phyloP scores from a whole-genome alignment of 53 echinoderm and acorn worm genomes.

The Apostichopus leukothele region DNA sequence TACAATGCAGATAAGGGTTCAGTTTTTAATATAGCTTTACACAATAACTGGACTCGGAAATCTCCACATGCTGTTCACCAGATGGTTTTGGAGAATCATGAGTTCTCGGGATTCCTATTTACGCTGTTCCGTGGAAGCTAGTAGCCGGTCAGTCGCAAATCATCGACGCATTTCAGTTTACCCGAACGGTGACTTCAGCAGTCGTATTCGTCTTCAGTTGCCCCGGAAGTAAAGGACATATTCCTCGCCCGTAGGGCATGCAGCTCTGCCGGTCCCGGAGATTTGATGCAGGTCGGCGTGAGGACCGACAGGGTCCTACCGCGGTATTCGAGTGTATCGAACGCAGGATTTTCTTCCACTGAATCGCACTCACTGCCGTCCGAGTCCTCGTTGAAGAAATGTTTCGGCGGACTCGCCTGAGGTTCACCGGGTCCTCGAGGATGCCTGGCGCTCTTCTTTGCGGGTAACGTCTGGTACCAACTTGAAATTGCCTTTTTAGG shows the following conservation, averaged over 20 bases:
- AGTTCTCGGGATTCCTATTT: too few relatives aligned
- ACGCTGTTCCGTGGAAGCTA: too few relatives aligned
- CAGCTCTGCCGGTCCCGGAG: constrained; percentile 13
- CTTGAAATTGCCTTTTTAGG: constrained; percentile 13
- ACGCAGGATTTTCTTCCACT: constrained; percentile 24
- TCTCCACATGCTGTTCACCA: too few relatives aligned
- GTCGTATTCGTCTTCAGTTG: constrained; percentile 57
- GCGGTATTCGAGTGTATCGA: constrained; percentile 57
- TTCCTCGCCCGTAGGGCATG: constrained; percentile 52
- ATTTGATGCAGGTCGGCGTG: constrained; percentile 56
- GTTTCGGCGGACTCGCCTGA: constrained; percentile 27
- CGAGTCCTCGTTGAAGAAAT: constrained; percentile 42
- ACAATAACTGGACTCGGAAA: too few relatives aligned
- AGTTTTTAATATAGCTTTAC: too few relatives aligned
- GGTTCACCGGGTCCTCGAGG: constrained; percentile 49
- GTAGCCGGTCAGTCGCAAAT: not conserved
- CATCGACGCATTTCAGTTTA: not conserved
- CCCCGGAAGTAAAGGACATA: constrained; percentile 80
- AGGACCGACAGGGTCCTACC: constrained; percentile 76
- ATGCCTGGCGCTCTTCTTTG: constrained; percentile 1
- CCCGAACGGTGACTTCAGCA: constrained; percentile 4
- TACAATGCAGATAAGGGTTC: too few relatives aligned
- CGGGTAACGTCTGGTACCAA: constrained; percentile 43
- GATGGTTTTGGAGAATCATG: too few relatives aligned
- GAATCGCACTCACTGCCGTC: constrained; percentile 19